Percentiles rank a stretch among this genome's conserved stretches.
Evolutionary conservation across 2,113 vertebrate genomes (phyloP).

Genomic region (Corythaixoides concolor): DNA sequence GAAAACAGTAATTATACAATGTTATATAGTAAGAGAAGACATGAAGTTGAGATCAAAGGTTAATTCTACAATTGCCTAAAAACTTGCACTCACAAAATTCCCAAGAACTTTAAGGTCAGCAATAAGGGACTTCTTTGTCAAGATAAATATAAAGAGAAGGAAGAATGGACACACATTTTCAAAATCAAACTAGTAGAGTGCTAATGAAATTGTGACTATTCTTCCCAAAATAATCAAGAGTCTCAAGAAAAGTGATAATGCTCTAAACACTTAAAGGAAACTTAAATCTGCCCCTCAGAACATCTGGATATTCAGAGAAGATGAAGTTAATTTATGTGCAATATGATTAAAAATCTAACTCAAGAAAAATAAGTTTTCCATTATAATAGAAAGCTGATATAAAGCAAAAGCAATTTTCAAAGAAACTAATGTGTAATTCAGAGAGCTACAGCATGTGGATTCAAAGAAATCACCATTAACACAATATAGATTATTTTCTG

Average conservation of each 20-base stretch:
- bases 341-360: neutral
- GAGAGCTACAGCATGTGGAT: neutral
- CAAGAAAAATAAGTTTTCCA: neutral
- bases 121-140: neutral
- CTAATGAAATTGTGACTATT: neutral
- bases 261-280: neutral
- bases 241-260: neutral
- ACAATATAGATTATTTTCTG: neutral
- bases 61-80: slow-evolving; percentile 19
- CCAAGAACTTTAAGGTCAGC: neutral
- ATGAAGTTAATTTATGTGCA: neutral
- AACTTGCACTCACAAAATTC: neutral
- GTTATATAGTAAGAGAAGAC: neutral
- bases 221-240: neutral
- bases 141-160: neutral
- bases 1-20: neutral
- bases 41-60: slow-evolving; percentile 1
- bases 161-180: neutral
- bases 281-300: neutral
- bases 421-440: neutral
- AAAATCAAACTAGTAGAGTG: neutral
- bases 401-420: neutral
- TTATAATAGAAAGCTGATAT: neutral
- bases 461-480: neutral
- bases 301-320: neutral